Conservation (phyloP, 2,113 vertebrate species). For the Damaliscus lunatus region DNA sequence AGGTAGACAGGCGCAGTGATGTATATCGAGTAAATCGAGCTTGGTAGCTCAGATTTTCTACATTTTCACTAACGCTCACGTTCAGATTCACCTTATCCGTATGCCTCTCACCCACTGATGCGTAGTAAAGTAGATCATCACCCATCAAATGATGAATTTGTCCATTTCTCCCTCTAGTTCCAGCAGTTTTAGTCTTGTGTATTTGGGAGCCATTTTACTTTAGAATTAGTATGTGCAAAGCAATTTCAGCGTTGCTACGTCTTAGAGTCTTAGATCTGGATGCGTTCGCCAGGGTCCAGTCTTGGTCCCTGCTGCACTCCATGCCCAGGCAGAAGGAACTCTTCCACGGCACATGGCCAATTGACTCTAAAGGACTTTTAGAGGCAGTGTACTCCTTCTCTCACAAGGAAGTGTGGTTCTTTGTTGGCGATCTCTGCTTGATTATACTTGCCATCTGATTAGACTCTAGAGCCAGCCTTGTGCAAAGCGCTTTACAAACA, state of each 20-base stretch:
- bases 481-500: not conserved
- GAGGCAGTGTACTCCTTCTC: not conserved
- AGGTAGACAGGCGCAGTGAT: not conserved
- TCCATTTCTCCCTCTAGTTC: not conserved
- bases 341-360: accelerated
- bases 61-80: not conserved
- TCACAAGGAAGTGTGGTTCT: not conserved
- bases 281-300: not conserved
- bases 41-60: not conserved
- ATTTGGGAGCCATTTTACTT: not conserved
- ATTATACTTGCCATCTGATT: not conserved
- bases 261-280: not conserved
- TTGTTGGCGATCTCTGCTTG: not conserved
- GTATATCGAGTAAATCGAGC: not conserved
- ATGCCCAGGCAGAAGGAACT: not conserved
- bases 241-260: not conserved
- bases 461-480: not conserved
- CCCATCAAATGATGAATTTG: not conserved
- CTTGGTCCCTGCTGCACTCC: not conserved
- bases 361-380: not conserved
- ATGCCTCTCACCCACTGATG: not conserved
- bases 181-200: not conserved
- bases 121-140: not conserved
- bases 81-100: not conserved
- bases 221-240: not conserved